Conservation (phyloP, 2,888 invertebrate species). For the Chironomus riparius region DNA sequence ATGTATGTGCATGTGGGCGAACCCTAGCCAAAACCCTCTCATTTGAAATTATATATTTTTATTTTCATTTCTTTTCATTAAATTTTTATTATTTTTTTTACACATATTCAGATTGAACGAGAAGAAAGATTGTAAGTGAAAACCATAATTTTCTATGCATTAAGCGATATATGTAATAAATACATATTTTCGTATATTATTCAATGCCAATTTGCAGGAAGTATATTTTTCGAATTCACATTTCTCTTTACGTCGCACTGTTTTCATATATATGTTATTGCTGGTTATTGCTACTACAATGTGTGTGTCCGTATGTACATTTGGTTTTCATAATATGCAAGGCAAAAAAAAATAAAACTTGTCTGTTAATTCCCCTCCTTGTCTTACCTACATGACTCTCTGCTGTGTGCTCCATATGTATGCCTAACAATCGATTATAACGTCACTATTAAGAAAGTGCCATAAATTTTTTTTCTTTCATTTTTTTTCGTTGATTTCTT, state of each 20-base stretch:
- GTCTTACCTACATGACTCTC: not conserved
- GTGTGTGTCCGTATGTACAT: not conserved
- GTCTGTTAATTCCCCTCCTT: not conserved
- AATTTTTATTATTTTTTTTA: not conserved
- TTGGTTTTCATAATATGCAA: too few relatives aligned
- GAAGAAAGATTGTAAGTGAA: not conserved
- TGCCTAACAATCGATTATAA: conserved; percentile 3
- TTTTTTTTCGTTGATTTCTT: not conserved
- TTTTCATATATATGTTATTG: not conserved
- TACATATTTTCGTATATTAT: conserved; percentile 3
- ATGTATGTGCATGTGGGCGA: too few relatives aligned
- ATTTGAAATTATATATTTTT: not conserved
- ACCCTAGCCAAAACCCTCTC: not conserved
- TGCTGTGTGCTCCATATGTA: not conserved
- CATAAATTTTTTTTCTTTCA: not conserved
- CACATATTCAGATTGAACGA: too few relatives aligned
- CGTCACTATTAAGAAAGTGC: conserved; percentile 21
- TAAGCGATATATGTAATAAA: not conserved
- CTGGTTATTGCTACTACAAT: not conserved
- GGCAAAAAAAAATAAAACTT: not conserved
- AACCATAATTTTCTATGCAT: not conserved
- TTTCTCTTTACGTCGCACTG: not conserved
- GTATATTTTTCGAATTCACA: conserved; percentile 1
- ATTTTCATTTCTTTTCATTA: not conserved
- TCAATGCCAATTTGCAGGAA: conserved; percentile 24